These are phyloP conservation scores for Bradysia coprophila DNA, from an alignment of 1,140 invertebrate species.

Conservation along the genomic window DNA sequence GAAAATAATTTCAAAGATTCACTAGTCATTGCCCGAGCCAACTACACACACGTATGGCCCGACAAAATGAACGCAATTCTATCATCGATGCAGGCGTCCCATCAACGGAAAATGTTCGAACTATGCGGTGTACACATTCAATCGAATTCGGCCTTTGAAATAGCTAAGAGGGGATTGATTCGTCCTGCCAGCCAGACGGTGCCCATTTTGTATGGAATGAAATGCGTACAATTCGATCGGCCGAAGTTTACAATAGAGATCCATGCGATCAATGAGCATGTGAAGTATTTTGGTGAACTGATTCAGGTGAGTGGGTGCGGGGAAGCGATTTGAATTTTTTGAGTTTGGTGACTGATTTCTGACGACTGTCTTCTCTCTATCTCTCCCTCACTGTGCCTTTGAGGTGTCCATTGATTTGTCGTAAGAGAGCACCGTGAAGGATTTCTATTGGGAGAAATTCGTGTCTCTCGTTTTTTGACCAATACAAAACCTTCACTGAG, in stretches of 20 bases:
- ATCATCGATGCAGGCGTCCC: slow-evolving; percentile 55
- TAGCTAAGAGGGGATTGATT: slow-evolving; percentile 60
- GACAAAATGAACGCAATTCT: slow-evolving; percentile 48
- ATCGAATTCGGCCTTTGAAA: slow-evolving; percentile 74
- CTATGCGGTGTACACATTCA: slow-evolving; percentile 57
- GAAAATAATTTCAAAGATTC: slow-evolving; percentile 54
- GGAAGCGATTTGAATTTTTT: too few relatives aligned
- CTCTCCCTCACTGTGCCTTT: too few relatives aligned
- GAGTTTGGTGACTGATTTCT: too few relatives aligned
- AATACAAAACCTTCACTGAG: too few relatives aligned
- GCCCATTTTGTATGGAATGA: slow-evolving; percentile 74
- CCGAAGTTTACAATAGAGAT: slow-evolving; percentile 85
- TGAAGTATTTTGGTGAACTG: slow-evolving; percentile 49
- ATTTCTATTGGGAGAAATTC: too few relatives aligned
- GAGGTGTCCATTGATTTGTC: too few relatives aligned
- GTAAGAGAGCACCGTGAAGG: too few relatives aligned
- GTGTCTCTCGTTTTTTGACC: too few relatives aligned
- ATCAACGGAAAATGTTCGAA: slow-evolving; percentile 67
- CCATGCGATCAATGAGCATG: slow-evolving; percentile 65
- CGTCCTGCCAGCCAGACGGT: slow-evolving; percentile 45
- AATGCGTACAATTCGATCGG: slow-evolving; percentile 57
- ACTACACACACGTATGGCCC: slow-evolving; percentile 45
- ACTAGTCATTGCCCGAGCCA: slow-evolving; percentile 47
- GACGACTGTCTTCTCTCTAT: too few relatives aligned
- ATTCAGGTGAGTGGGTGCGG: too few relatives aligned